These are phyloP conservation scores for Eubasilissa regina DNA, from an alignment of 1,140 invertebrate species.

Conservation along the genomic window DNA sequence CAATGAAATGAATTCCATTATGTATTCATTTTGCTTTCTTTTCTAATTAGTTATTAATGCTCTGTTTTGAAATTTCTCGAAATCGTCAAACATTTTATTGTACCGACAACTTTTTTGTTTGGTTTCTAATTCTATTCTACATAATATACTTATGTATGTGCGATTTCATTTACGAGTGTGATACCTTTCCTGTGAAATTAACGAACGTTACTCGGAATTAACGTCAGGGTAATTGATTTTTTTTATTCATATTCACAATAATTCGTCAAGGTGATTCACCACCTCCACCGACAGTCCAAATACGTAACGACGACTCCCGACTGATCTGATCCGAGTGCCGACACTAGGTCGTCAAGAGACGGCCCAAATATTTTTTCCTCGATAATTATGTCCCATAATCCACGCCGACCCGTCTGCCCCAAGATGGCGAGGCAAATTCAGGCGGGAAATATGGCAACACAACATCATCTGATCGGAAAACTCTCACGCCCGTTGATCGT, in stretches of 20 bases:
- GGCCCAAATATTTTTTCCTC: slow-evolving; percentile 20
- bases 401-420: slow-evolving; percentile 38
- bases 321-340: not conserved
- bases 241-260: slow-evolving; percentile 9
- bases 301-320: slow-evolving; percentile 11
- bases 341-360: slow-evolving; percentile 28
- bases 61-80: too few species aligned
- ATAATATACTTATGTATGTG: too few species aligned
- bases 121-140: too few species aligned
- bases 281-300: slow-evolving; percentile 29
- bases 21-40: too few species aligned
- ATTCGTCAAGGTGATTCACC: slow-evolving; percentile 10
- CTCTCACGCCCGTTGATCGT: slow-evolving; percentile 31
- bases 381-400: slow-evolving; percentile 34
- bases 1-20: too few species aligned
- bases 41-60: too few species aligned
- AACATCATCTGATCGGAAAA: slow-evolving; percentile 2
- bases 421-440: slow-evolving; percentile 31
- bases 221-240: not conserved
- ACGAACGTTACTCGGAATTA: too few species aligned
- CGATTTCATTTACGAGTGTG: too few species aligned
- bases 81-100: too few species aligned
- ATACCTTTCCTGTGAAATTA: too few species aligned
- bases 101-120: too few species aligned
- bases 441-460: slow-evolving; percentile 42